Conservation (phyloP, 2,888 invertebrate species). For the Athrips mouffetella region DNA sequence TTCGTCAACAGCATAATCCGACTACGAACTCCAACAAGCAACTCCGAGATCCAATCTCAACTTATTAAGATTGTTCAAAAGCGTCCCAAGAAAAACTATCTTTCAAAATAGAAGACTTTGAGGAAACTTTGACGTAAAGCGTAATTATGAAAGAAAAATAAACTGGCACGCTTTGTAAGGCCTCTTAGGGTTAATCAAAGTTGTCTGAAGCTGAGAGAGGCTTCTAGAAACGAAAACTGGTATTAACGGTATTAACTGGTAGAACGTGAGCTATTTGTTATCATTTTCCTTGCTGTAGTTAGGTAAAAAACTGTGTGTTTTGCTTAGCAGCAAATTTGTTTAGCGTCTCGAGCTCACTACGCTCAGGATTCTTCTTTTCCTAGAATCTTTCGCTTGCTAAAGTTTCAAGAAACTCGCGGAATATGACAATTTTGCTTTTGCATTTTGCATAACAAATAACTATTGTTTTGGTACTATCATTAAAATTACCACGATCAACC, state of each 20-base stretch:
- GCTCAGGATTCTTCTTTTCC: too few relatives aligned
- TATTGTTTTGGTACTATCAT: too few relatives aligned
- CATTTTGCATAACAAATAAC: too few relatives aligned
- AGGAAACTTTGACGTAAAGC: conserved; percentile 30
- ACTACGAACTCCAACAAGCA: neutral
- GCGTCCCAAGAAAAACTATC: conserved; percentile 4
- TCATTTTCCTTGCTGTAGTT: neutral
- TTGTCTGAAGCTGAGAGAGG: conserved; percentile 13
- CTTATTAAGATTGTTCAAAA: conserved; percentile 10
- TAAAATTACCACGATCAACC: too few relatives aligned
- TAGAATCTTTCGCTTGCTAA: too few relatives aligned
- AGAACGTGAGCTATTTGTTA: neutral
- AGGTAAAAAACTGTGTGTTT: too few relatives aligned
- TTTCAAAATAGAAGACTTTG: neutral
- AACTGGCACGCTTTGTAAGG: conserved; percentile 16
- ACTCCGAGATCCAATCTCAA: conserved; percentile 8
- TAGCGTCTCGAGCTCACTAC: too few relatives aligned
- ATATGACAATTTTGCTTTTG: too few relatives aligned
- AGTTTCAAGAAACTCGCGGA: too few relatives aligned
- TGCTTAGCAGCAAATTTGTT: too few relatives aligned
- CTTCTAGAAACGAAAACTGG: neutral
- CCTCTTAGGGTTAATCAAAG: conserved; percentile 26
- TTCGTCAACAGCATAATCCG: neutral
- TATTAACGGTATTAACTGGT: neutral
- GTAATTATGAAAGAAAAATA: conserved; percentile 25